Conservation (phyloP, 2,888 invertebrate species). For the Chymomyza fuscimana region DNA sequence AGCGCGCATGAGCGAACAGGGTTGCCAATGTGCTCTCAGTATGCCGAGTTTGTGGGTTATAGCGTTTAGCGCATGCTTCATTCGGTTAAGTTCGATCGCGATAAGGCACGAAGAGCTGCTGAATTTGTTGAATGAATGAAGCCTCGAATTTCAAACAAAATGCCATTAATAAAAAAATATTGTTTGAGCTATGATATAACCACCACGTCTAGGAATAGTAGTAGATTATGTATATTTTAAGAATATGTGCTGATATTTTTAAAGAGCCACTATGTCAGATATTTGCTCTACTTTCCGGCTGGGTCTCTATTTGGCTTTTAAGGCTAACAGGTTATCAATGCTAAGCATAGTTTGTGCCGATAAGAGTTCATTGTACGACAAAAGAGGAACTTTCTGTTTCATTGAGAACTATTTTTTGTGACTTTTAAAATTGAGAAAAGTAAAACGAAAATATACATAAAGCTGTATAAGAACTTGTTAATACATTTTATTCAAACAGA, state of each 20-base stretch:
- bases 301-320: slow-evolving; percentile 40
- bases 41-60: neutral
- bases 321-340: slow-evolving; percentile 69
- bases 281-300: neutral
- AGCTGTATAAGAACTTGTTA: no score
- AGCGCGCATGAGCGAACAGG: slow-evolving; percentile 22
- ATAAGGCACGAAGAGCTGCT: slow-evolving; percentile 32
- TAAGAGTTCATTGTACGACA: slow-evolving; percentile 70
- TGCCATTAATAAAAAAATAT: slow-evolving; percentile 13
- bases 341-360: slow-evolving; percentile 52
- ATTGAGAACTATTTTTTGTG: slow-evolving; percentile 35
- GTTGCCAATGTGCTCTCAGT: neutral
- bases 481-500: no score
- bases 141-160: slow-evolving; percentile 30
- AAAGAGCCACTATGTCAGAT: neutral
- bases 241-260: slow-evolving; percentile 11
- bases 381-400: slow-evolving; percentile 59
- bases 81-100: neutral
- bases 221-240: neutral
- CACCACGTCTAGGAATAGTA: neutral
- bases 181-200: slow-evolving; percentile 22
- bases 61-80: slow-evolving; percentile 21
- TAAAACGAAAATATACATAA: neutral
- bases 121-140: slow-evolving; percentile 22
- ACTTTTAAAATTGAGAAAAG: neutral